Percentiles rank a stretch among this genome's conserved stretches.
phyloP scores from a whole-genome alignment of 2,113 vertebrate species.

The Ptilorrhoa leucosticta region DNA sequence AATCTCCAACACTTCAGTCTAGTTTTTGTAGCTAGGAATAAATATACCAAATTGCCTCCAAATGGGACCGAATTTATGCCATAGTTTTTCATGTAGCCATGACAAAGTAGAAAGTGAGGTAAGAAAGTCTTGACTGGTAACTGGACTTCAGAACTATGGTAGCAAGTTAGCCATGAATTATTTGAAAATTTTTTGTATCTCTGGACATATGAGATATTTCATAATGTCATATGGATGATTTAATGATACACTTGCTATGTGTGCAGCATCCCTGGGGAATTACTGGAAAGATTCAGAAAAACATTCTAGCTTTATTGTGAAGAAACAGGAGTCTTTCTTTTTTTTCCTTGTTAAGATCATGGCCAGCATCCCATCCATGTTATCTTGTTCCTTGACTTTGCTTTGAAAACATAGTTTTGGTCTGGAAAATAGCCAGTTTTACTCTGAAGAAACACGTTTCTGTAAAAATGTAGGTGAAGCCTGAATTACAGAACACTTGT shows the following conservation, averaged over 20 bases:
- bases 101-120: background rate
- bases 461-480: background rate
- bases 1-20: background rate
- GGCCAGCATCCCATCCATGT: background rate
- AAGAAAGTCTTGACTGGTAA: background rate
- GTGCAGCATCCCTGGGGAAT: background rate
- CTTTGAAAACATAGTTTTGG: slow-evolving; percentile 24
- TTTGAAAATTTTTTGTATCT: background rate
- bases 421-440: slow-evolving; percentile 15
- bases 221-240: background rate
- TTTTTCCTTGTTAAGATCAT: background rate
- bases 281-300: background rate
- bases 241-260: background rate
- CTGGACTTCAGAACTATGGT: background rate
- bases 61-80: background rate
- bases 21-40: slow-evolving; percentile 10
- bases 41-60: background rate
- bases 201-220: background rate
- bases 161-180: background rate
- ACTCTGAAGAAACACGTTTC: background rate
- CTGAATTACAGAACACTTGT: background rate
- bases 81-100: background rate
- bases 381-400: background rate
- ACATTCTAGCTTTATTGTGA: background rate
- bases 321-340: background rate